A percentile compares a stretch with the other conserved stretches of the same genome.
These are phyloP conservation scores for Saccostrea cuccullata DNA, from an alignment of 1,140 invertebrate species.

Conservation along the genomic window DNA sequence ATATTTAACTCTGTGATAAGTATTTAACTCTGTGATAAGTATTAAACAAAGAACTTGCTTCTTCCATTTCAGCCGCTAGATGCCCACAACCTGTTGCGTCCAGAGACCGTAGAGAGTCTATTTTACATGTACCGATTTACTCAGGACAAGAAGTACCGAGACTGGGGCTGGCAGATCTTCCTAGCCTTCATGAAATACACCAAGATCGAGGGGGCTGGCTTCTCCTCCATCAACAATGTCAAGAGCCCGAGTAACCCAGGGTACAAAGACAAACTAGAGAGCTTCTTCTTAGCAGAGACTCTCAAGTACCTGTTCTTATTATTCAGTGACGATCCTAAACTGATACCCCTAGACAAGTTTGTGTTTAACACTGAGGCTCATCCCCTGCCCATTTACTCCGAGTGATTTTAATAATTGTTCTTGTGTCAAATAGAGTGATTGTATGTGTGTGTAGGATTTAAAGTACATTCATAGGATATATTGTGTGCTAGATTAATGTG, in stretches of 20 bases:
- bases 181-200: conserved; percentile 93
- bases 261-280: conserved; percentile 85
- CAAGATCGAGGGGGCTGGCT: conserved; percentile 89
- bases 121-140: conserved; percentile 97
- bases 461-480: not conserved
- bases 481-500: not conserved
- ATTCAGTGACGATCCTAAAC: conserved; percentile 92
- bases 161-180: conserved; percentile 98
- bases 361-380: conserved; percentile 99
- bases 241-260: conserved; percentile 83
- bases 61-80: conserved; percentile 86
- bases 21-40: no score
- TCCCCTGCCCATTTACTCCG: conserved; percentile 89
- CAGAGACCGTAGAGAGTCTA: conserved; percentile 98
- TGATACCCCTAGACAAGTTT: conserved; percentile 96
- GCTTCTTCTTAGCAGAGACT: conserved; percentile 98
- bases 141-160: conserved; percentile 95
- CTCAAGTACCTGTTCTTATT: conserved; percentile 99
- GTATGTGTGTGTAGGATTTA: not conserved
- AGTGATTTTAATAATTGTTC: conserved; percentile 10
- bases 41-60: not conserved
- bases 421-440: not conserved
- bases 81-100: conserved; percentile 96
- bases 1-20: no score
- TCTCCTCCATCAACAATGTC: conserved; percentile 96